phyloP scores from a whole-genome alignment of 1,140 invertebrate genomes.

The Leptinotarsa texana region DNA sequence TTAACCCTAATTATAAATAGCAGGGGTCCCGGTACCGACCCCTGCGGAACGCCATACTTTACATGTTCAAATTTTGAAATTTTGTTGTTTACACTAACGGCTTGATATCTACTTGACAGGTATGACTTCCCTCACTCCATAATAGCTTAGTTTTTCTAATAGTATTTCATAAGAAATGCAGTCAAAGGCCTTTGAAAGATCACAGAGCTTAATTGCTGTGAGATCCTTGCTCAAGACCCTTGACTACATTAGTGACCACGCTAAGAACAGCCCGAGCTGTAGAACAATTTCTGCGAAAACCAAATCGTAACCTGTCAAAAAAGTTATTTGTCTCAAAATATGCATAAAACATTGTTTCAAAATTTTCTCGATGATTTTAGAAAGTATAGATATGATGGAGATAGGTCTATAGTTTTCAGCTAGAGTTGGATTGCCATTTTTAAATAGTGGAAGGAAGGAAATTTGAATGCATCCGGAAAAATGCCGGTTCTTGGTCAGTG shows the following conservation, averaged over 20 bases:
- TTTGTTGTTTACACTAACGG: not conserved
- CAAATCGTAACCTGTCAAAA: not conserved
- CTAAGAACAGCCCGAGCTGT: too few relatives aligned
- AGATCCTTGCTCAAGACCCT: not conserved
- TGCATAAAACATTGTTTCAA: not conserved
- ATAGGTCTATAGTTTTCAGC: too few relatives aligned
- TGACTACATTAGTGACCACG: too few relatives aligned
- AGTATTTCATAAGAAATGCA: slow-evolving; percentile 10
- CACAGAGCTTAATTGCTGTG: not conserved
- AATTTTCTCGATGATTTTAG: too few relatives aligned
- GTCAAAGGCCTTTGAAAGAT: slow-evolving; percentile 10
- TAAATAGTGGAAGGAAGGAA: too few relatives aligned
- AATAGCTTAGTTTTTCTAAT: not conserved
- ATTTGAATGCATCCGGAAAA: too few relatives aligned
- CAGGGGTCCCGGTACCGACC: slow-evolving; percentile 5
- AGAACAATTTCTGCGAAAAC: too few relatives aligned
- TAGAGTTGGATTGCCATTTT: too few relatives aligned
- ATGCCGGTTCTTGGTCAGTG: too few relatives aligned
- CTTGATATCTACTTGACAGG: not conserved
- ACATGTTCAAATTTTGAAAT: slow-evolving; percentile 3
- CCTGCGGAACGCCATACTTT: too few relatives aligned
- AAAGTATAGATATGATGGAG: too few relatives aligned
- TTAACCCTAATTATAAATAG: too few relatives aligned
- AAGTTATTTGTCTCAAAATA: slow-evolving; percentile 10
- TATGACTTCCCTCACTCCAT: slow-evolving; percentile 4